phyloP scores from a whole-genome alignment of 2,113 vertebrate genomes.

The Vireo altiloquus region DNA sequence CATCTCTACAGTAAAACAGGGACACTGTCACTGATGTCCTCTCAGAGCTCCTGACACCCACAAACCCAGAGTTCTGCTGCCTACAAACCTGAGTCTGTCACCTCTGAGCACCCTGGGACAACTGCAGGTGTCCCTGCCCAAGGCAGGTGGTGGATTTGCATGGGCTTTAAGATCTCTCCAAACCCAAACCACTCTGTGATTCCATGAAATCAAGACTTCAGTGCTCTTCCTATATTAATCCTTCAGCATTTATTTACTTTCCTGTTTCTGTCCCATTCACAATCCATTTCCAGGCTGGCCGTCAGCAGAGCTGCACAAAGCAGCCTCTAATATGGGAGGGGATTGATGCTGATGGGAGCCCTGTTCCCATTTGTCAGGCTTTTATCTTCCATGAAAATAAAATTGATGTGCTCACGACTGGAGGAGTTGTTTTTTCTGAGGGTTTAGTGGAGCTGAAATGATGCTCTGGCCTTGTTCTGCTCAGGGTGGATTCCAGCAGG shows the following conservation, averaged over 20 bases:
- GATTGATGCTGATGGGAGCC: background rate
- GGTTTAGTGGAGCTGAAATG: background rate
- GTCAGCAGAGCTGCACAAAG: background rate
- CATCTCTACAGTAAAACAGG: rapidly evolving
- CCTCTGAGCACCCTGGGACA: background rate
- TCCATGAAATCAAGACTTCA: background rate
- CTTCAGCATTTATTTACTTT: background rate
- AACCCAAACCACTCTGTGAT: background rate
- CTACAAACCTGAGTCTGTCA: background rate
- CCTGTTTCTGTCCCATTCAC: background rate
- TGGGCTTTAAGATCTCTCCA: background rate
- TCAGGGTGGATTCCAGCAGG: background rate
- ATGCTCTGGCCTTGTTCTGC: background rate
- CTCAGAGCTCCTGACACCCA: background rate
- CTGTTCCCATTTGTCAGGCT: background rate
- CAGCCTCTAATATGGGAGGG: background rate
- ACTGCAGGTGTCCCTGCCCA: background rate
- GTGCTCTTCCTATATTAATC: background rate
- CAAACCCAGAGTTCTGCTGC: background rate
- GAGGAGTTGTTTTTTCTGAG: background rate
- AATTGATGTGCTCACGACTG: background rate
- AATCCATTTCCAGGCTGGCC: background rate
- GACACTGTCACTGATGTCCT: background rate
- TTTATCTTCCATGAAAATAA: background rate
- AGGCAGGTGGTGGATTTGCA: background rate